Conservation (phyloP, 2,888 invertebrate species). For the Actias luna region DNA sequence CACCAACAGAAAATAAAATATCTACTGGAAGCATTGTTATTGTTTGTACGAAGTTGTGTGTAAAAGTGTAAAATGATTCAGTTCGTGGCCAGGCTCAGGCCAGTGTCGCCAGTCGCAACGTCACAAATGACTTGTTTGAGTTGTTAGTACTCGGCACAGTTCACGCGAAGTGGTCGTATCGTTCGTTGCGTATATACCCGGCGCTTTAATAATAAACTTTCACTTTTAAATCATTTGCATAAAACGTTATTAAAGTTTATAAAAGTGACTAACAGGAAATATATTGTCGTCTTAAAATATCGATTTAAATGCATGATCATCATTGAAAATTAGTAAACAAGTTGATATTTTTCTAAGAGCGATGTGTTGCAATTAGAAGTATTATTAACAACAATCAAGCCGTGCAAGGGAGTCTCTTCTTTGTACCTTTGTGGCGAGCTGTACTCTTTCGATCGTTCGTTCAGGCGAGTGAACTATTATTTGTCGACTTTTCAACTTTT, state of each 20-base stretch:
- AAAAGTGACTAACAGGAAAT: neutral
- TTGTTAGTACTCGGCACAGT: neutral
- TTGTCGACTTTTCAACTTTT: neutral
- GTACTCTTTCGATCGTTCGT: neutral
- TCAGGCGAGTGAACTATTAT: neutral
- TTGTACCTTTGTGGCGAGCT: neutral
- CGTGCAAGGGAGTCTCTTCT: neutral
- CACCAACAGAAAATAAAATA: neutral
- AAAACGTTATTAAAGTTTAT: neutral
- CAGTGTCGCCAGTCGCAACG: neutral
- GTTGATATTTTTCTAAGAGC: slow-evolving; percentile 1
- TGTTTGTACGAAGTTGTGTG: neutral
- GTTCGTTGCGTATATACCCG: neutral
- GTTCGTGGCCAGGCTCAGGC: neutral
- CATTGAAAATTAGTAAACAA: neutral
- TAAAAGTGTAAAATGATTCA: slow-evolving; percentile 2
- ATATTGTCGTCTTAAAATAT: neutral
- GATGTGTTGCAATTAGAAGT: slow-evolving; percentile 30
- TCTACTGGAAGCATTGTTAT: neutral
- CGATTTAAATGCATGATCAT: neutral
- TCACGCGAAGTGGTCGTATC: slow-evolving; percentile 7
- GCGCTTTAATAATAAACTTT: slow-evolving; percentile 17
- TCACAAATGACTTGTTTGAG: neutral
- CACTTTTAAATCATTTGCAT: slow-evolving; percentile 11
- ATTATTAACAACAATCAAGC: slow-evolving; percentile 21